Percentiles rank a stretch among this genome's conserved stretches.
phyloP scores from a whole-genome alignment of 35 echinoderm and acorn worm genomes.

The Patiria miniata region DNA sequence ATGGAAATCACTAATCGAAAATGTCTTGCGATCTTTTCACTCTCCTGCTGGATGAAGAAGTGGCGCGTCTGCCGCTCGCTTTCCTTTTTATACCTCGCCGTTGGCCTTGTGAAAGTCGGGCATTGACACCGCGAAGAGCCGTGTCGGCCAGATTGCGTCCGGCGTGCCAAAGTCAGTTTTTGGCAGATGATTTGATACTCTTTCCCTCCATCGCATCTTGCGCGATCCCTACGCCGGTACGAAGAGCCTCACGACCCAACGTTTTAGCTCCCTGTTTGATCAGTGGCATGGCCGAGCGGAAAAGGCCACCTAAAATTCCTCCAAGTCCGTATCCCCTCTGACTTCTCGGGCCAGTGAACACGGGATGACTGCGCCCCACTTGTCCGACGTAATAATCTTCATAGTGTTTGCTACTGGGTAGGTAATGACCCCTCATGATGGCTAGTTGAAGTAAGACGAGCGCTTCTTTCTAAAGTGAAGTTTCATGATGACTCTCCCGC shows the following conservation, averaged over 20 bases:
- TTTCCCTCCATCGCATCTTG: slow-evolving; percentile 9
- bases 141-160: neutral
- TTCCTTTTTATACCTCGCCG: no score
- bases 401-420: neutral
- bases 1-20: no score
- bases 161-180: slow-evolving; percentile 5
- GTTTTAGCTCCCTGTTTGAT: slow-evolving; percentile 36
- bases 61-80: no score
- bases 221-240: slow-evolving; percentile 35
- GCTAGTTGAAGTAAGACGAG: slow-evolving; percentile 38
- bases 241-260: slow-evolving; percentile 37
- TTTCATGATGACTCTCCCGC: slow-evolving; percentile 39
- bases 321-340: slow-evolving; percentile 56
- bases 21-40: no score
- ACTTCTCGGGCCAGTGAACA: slow-evolving; percentile 4
- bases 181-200: slow-evolving; percentile 38
- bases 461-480: no score
- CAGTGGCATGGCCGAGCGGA: slow-evolving; percentile 23
- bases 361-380: slow-evolving; percentile 43
- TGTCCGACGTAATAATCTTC: slow-evolving; percentile 51
- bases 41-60: no score
- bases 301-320: slow-evolving; percentile 30
- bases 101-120: no score
- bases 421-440: neutral
- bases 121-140: no score